phyloP scores from a whole-genome alignment of 1,140 invertebrate species.

The Scylla paramamosain region DNA sequence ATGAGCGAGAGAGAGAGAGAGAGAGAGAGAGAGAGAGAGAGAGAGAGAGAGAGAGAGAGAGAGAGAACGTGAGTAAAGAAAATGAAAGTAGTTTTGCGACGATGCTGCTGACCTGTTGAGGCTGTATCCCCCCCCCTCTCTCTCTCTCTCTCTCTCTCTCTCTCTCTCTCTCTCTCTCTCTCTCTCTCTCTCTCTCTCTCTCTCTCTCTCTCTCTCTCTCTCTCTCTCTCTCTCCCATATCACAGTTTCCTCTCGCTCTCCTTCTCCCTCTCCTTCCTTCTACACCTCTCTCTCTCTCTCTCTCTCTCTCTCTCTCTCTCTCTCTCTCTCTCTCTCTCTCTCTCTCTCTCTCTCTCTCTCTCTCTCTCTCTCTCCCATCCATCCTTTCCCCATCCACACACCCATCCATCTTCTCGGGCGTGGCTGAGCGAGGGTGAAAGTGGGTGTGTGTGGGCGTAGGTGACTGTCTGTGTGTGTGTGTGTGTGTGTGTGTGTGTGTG shows the following conservation, averaged over 20 bases:
- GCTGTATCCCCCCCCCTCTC: background rate
- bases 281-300: too few relatives aligned
- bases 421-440: background rate
- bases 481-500: conserved; percentile 9
- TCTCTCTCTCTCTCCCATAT: too few relatives aligned
- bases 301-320: too few relatives aligned
- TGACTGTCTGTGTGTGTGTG: background rate
- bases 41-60: background rate
- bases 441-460: background rate
- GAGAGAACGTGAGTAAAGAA: background rate
- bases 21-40: conserved; percentile 21
- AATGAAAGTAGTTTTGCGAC: background rate
- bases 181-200: too few relatives aligned
- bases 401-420: background rate
- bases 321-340: too few relatives aligned
- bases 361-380: background rate
- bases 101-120: background rate
- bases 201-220: too few relatives aligned
- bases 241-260: too few relatives aligned
- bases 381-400: too few relatives aligned
- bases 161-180: conserved; percentile 7
- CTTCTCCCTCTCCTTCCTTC: too few relatives aligned
- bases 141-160: conserved; percentile 20
- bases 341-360: background rate
- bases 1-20: too few relatives aligned